A percentile compares a stretch with the other conserved stretches of the same genome.
These are phyloP conservation scores for Polydrusus tereticollis DNA, from an alignment of 2,888 invertebrate species.

Conservation along the genomic window DNA sequence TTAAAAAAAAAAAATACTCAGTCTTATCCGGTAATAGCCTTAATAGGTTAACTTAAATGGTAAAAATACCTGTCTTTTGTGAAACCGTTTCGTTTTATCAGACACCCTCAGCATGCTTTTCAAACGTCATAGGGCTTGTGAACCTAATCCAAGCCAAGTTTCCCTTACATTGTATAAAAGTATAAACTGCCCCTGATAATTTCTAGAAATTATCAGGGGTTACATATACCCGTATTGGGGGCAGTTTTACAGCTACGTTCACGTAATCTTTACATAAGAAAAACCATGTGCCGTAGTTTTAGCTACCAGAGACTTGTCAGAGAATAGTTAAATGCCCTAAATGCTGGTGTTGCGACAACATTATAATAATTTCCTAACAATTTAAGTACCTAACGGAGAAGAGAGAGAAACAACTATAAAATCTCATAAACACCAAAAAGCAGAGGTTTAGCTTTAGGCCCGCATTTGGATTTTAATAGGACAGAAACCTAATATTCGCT, in stretches of 20 bases:
- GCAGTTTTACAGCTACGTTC: not conserved
- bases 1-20: too few species aligned
- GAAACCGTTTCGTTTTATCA: slow-evolving; percentile 5
- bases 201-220: not conserved
- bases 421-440: slow-evolving; percentile 53
- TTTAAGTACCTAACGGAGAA: slow-evolving; percentile 62
- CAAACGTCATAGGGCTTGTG: slow-evolving; percentile 18
- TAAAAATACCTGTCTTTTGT: not conserved
- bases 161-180: slow-evolving; percentile 13
- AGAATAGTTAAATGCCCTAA: slow-evolving; percentile 43
- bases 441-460: slow-evolving; percentile 52
- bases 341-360: slow-evolving; percentile 20
- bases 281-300: not conserved
- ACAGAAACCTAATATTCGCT: slow-evolving; percentile 24
- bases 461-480: slow-evolving; percentile 36
- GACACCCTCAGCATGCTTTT: slow-evolving; percentile 42
- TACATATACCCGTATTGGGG: not conserved
- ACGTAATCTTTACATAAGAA: not conserved
- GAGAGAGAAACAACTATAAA: slow-evolving; percentile 46
- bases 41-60: not conserved
- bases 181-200: not conserved
- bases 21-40: too few species aligned
- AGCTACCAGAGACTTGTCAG: not conserved
- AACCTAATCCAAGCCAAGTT: slow-evolving; percentile 52
- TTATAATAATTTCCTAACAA: slow-evolving; percentile 33